Evolutionary conservation across 2,797 vertebrate species (phyloP).

Genomic region (Enteromius thamalakanensis): DNA sequence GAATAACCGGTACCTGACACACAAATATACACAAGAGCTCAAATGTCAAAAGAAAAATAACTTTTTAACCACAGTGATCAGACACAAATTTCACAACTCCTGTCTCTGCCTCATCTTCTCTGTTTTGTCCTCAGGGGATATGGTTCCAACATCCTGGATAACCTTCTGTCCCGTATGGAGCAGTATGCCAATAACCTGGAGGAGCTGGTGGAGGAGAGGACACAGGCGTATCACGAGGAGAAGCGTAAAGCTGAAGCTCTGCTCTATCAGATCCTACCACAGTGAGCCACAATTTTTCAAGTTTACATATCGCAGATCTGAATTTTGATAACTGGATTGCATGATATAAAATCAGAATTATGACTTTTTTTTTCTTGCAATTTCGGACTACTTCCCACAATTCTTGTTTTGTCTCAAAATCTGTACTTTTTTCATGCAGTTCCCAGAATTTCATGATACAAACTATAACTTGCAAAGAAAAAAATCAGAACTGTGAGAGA

Average conservation of each 20-base stretch:
- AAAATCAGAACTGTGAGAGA: too few species aligned
- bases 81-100: background rate
- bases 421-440: too few species aligned
- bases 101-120: background rate
- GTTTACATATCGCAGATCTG: too few species aligned
- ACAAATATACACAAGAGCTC: background rate
- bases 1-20: conserved; percentile 78
- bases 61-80: too few species aligned
- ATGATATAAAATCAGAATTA: background rate
- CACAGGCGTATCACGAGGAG: conserved; percentile 88
- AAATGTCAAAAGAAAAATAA: background rate
- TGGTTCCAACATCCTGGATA: conserved; percentile 85
- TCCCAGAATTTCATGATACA: too few species aligned
- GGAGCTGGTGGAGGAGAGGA: conserved; percentile 86
- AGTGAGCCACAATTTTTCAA: conserved; percentile 45
- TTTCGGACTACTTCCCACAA: too few species aligned
- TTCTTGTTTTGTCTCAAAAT: too few species aligned
- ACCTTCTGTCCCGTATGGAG: conserved; percentile 85
- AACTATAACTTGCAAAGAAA: too few species aligned
- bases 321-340: too few species aligned
- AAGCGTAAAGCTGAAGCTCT: conserved; percentile 85
- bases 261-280: conserved; percentile 83
- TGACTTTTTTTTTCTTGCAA: background rate
- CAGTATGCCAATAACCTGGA: conserved; percentile 89
- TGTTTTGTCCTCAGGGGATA: conserved; percentile 63